phyloP scores from a whole-genome alignment of 2,888 invertebrate genomes.

The Palloptera scutellata region DNA sequence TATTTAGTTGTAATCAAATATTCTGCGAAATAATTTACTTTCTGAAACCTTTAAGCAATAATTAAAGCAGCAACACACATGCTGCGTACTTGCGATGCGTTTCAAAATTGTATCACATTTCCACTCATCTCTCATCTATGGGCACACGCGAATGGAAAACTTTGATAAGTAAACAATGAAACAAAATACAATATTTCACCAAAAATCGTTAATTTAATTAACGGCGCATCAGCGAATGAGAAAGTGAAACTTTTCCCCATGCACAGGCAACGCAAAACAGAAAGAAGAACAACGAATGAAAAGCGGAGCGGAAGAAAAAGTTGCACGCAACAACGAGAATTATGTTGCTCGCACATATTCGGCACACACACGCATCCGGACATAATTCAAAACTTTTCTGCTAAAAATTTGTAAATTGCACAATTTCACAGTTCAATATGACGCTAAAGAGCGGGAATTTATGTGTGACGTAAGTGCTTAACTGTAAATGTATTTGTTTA shows the following conservation, averaged over 20 bases:
- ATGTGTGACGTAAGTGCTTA: too few relatives aligned
- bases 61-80: too few relatives aligned
- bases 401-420: background rate
- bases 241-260: background rate
- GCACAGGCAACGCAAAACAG: background rate
- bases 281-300: background rate
- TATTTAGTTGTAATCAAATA: too few relatives aligned
- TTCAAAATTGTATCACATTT: too few relatives aligned
- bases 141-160: too few relatives aligned
- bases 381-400: background rate
- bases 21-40: too few relatives aligned
- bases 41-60: too few relatives aligned
- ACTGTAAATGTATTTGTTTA: background rate
- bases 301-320: background rate
- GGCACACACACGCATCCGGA: too few relatives aligned
- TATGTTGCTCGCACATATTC: background rate
- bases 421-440: constrained; percentile 11
- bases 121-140: too few relatives aligned
- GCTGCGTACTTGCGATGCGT: too few relatives aligned
- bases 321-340: background rate
- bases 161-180: background rate
- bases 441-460: background rate
- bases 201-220: constrained; percentile 9
- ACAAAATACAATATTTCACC: background rate
- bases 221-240: background rate